These are phyloP conservation scores for Lycocerus yunnanus DNA, from an alignment of 2,888 invertebrate species.

Conservation along the genomic window DNA sequence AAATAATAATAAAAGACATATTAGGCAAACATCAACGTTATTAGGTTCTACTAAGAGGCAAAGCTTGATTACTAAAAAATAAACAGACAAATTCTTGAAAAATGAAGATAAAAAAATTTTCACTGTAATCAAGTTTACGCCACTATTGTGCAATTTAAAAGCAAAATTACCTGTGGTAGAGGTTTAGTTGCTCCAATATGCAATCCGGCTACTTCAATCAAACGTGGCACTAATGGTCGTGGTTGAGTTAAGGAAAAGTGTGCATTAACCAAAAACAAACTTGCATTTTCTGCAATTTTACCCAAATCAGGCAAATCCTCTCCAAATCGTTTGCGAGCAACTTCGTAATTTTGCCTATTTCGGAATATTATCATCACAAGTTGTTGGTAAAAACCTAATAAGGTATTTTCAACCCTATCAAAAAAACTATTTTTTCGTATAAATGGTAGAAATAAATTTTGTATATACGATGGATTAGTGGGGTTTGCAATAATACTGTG, in stretches of 20 bases:
- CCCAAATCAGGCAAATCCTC: not conserved
- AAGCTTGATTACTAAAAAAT: too few species aligned
- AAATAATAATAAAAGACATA: too few species aligned
- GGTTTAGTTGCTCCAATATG: conserved; percentile 52
- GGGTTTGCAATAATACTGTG: conserved; percentile 57
- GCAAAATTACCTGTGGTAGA: conserved; percentile 41
- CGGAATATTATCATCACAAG: not conserved
- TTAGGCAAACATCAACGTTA: too few species aligned
- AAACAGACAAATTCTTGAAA: too few species aligned
- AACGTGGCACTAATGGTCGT: conserved; percentile 54
- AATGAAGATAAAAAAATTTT: too few species aligned
- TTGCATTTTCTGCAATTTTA: conserved; percentile 47
- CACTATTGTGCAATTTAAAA: too few species aligned
- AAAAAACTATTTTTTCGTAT: conserved; percentile 38
- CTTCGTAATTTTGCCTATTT: not conserved
- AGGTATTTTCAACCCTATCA: conserved; percentile 29
- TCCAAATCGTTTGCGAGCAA: not conserved
- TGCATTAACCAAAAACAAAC: conserved; percentile 58
- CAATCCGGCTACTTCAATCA: conserved; percentile 61
- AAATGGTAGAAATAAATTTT: conserved; percentile 52
- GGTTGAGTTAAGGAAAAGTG: conserved; percentile 56
- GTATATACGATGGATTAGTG: conserved; percentile 56
- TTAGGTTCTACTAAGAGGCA: too few species aligned
- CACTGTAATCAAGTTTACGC: too few species aligned
- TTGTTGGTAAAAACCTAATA: not conserved